Base-by-base conservation (phyloP, 1,140 invertebrate genomes). In the Brachionus angularis region DNA sequence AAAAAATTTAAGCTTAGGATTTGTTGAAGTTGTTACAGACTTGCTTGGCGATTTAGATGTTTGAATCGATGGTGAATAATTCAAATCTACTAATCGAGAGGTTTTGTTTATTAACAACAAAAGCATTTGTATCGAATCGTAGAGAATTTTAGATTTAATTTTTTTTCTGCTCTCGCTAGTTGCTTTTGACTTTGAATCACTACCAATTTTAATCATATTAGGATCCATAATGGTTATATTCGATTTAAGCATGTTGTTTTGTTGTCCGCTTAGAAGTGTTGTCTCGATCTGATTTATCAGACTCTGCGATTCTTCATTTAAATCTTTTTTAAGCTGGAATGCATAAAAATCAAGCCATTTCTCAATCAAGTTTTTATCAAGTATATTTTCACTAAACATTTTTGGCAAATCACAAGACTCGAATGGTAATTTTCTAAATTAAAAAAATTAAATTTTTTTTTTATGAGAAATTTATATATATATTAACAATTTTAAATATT, bases 301-400 rank as follows among this genome's bases (percentile, higher is more conserved):
- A 12, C 21, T 25, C 8, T 58, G 33, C 21, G 33, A 36, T 36
- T 42, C 33, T n/a, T 23, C 31, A 0, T 14, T 2, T 10, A 67
- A 21, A 27, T 46, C 62, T 49, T 31, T 39, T 16, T 67, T 67
- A 5, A 67, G 16, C 14, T 67, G 42, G n/a, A n/a, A 7, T 0
- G 18, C 47, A 31, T 23, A 67, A 49, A 47, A 67, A 18, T 67
- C 62, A 21, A 67, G 23, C 62, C 62, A 67, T 12, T 67, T 67
- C 25, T 67, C 62, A 1, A 67, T 33, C 31, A 67, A 36, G 8
- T 33, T 67, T 47, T 46, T 31, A 1, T 44, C 42, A 36, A 67
- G 18, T 31, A 67, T 18, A 27, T 67, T 31, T 67, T 67, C 18
- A 18, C 18, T 27, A 12, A 67, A 67, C 33, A 47, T 47, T 47